A percentile compares a stretch with the other conserved stretches of the same genome.
phyloP scores from a whole-genome alignment of 2,888 invertebrate genomes.

The Catocala fraxini region DNA sequence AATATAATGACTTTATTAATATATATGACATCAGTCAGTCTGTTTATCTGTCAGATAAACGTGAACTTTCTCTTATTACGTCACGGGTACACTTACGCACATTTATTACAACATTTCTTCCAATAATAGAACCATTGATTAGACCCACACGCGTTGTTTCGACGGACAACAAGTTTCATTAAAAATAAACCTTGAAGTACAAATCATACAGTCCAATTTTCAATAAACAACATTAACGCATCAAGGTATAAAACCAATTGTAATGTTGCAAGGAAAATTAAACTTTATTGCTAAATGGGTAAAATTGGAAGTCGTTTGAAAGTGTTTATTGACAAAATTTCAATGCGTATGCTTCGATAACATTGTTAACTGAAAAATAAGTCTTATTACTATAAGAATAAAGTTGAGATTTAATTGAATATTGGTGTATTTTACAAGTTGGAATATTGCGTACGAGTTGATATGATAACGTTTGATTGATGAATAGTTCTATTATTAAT shows the following conservation, averaged over 20 bases:
- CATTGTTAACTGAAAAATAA: background rate
- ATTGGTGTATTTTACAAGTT: too few species aligned
- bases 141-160: constrained; percentile 4
- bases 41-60: constrained; percentile 2
- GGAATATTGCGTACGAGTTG: background rate
- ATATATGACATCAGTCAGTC: constrained; percentile 4
- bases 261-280: background rate
- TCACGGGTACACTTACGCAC: constrained; percentile 3
- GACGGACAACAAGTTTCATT: background rate
- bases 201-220: background rate
- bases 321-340: background rate
- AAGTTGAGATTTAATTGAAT: background rate
- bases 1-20: background rate
- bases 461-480: constrained; percentile 6
- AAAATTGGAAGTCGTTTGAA: too few species aligned
- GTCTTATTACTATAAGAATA: background rate
- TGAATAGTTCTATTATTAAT: background rate
- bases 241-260: background rate
- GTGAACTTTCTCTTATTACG: constrained; percentile 14
- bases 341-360: background rate
- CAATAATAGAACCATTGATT: constrained; percentile 15
- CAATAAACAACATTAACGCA: background rate
- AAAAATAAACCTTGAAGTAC: background rate
- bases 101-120: constrained; percentile 11
- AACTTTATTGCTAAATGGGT: too few species aligned